Base-by-base conservation (phyloP, 2,113 vertebrate genomes). In the Hydrolagus affinis region DNA sequence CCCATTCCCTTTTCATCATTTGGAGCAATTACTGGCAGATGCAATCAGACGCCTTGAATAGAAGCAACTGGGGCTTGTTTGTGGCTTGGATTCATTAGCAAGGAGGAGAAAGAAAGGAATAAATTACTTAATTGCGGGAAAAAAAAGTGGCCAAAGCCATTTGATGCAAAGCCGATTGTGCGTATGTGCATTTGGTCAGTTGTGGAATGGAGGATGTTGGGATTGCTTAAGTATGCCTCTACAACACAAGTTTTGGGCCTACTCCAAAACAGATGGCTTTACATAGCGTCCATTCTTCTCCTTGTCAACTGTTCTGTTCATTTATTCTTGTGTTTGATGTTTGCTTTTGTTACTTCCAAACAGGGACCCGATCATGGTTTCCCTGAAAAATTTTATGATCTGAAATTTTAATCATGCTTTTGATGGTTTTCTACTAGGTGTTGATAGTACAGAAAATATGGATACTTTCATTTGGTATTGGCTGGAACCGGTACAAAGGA, bases 81-180 rank as follows among this genome's bases (percentile, higher is more conserved):
- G 97, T 97, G 97, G 96, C 96, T 96, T 95, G 87, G 95, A 95
- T 97, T 98, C 96, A 98, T 98, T 98, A 98, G 93, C 97, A 97
- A 97, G 96, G 95, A 94, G 95, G 96, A 95, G 91, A 94, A 99
- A 98, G 96, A 99, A 98, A 98, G 96, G 97, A 98, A 98, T 98
- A 98, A 99, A 99, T 98, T 97, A 98, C 96, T 98, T 98, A 98
- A 98, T 98, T 99, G 96, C 95, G 96, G 94, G 96, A 97, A 97
- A 96, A 96, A 97, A 95, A 96, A 95, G 95, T 94, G 95, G 96
- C 94, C 93, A 94, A 94, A 95, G 94, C 95, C 92, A 91, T 94
- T 93, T 94, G 90, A 93, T 94, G 93, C 94, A 92, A 93, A 92
- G 90, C 92, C 94, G 94, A 95, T 95, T 94, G 94, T 94, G 94